Base-by-base conservation (phyloP, 2,113 vertebrate species). In the Scalopus aquaticus region DNA sequence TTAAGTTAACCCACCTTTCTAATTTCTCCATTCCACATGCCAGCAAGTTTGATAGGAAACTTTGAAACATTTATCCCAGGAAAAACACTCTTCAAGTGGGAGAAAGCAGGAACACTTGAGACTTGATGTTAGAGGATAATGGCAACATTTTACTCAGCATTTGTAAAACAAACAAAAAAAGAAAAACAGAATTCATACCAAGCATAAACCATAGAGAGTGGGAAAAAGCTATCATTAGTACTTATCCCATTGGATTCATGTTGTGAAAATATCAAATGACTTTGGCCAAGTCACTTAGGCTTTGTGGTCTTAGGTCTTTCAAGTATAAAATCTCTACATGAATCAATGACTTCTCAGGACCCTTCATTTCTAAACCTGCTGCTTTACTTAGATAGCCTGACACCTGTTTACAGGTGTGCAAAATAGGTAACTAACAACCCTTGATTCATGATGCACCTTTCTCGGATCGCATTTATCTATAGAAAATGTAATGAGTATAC, bases 51-150 rank as follows among this genome's bases (percentile, higher is more conserved):
- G 81, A 84, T 94, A 95, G 85, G 83, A 76, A 94, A 91, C 91
- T 96, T 81, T 37, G 84, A 54, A 91, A 94, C 35, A 77, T 88
- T 86, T 97, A 94, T 69, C 86, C 72, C 78, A 95, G 91, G 96
- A 94, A 60, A 58, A 78, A 42, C 32, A 28, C 20, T 65, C 65
- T 84, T 77, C 6, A 64, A 87, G 30, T 46, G 22, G 26, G 9
- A 89, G 24, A 88, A 94, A 67, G 19, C 24, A 90, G 39, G 32
- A 72, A 39, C 9, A 5, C 56, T 90, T 85, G 42, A 74, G 19
- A 24, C 42, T 8, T n/a, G 22, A 30, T 9, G 1, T 9, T 74
- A 64, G 13, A 22, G 17, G 17, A 6, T 7, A 6, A 15, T 90
- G 58, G 90, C 74, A 54, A 26, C 20, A 69, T 93, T 94, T 72